Evolutionary conservation across 2,797 vertebrate genomes (phyloP).

Genomic region (Peromyscus aztecus): DNA sequence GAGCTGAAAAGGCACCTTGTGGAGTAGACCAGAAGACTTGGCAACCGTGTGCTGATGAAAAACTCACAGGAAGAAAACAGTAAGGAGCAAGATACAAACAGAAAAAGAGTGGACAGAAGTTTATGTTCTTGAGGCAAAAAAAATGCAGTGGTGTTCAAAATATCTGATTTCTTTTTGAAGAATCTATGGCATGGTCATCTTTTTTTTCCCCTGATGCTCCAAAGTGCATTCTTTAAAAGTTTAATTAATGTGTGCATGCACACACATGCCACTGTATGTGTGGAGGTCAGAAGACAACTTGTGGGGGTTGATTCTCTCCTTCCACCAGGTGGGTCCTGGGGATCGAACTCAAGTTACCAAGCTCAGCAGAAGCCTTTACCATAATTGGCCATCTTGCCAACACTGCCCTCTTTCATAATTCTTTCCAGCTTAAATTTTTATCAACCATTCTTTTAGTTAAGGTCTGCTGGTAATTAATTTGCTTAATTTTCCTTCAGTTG

Average conservation of each 20-base stretch:
- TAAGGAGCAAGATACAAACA: not conserved
- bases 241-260: not conserved
- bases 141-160: not conserved
- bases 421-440: not conserved
- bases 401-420: not conserved
- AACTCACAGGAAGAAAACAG: not conserved
- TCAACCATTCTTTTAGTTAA: not conserved
- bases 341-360: not conserved
- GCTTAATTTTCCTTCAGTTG: slow-evolving; percentile 1
- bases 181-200: not conserved
- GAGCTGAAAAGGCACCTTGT: not conserved
- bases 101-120: not conserved
- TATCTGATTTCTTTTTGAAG: not conserved
- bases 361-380: not conserved
- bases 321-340: not conserved
- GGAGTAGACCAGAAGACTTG: not conserved
- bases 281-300: not conserved
- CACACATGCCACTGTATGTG: not conserved
- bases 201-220: not conserved
- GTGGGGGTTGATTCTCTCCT: not conserved
- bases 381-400: not conserved
- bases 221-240: not conserved
- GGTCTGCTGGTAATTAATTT: not conserved
- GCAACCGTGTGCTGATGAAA: not conserved
- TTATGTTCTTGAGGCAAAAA: not conserved